Percentiles rank a stretch among this genome's conserved stretches.
Evolutionary conservation across 2,113 vertebrate genomes (phyloP).

Genomic region (Tilapia sparmanii): DNA sequence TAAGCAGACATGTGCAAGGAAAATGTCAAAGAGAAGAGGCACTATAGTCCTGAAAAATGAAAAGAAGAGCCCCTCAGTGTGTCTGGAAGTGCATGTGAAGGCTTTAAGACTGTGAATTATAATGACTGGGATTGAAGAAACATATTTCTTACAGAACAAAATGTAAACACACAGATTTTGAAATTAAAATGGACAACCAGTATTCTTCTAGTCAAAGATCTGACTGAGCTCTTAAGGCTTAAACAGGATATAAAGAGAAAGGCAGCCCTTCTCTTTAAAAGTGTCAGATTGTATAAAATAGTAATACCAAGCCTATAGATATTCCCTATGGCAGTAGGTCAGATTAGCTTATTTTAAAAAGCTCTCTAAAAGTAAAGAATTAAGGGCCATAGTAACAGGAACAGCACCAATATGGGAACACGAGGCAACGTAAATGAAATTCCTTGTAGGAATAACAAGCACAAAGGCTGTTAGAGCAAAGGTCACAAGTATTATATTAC

Average conservation of each 20-base stretch:
- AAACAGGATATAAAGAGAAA: neutral
- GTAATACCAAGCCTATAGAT: neutral
- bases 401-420: neutral
- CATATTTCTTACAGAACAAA: neutral
- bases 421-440: neutral
- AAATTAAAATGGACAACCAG: neutral
- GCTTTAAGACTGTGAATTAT: neutral
- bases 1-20: neutral
- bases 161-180: neutral
- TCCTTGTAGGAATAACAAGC: neutral
- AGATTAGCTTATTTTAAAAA: neutral
- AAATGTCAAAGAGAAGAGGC: conserved; percentile 26
- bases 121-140: neutral
- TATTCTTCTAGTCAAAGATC: neutral
- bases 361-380: neutral
- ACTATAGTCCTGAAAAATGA: conserved; percentile 3
- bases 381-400: neutral
- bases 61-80: neutral
- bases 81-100: neutral
- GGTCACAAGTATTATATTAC: neutral
- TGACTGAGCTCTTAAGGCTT: neutral
- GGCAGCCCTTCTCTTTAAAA: neutral
- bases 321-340: neutral
- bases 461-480: neutral
- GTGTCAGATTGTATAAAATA: neutral